Conservation (phyloP, 2,113 vertebrate genomes). For the Crotalus helleri region DNA sequence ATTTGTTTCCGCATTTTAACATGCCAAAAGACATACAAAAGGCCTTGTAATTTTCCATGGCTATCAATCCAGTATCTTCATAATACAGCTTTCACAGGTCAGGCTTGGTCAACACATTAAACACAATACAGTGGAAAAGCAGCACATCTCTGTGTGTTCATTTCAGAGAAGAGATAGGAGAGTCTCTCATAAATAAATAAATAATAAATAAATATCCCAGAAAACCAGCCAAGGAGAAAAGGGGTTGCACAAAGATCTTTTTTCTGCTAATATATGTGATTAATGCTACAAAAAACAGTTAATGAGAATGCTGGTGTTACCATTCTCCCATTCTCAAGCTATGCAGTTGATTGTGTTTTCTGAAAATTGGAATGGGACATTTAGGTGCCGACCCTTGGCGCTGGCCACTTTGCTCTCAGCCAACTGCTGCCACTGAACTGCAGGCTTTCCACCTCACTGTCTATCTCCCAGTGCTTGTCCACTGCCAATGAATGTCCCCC, state of each 20-base stretch:
- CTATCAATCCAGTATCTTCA: background rate
- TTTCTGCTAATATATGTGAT: background rate
- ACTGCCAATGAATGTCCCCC: background rate
- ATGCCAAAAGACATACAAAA: background rate
- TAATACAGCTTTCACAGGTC: background rate
- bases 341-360: background rate
- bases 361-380: background rate
- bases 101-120: background rate
- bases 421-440: background rate
- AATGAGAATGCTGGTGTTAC: background rate
- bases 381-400: background rate
- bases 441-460: too few relatives aligned
- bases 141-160: background rate
- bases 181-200: background rate
- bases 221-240: background rate
- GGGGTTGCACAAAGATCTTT: background rate
- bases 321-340: background rate
- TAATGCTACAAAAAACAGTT: background rate
- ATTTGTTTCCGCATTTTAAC: conserved; percentile 12
- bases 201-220: background rate
- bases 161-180: background rate
- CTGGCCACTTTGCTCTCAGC: background rate
- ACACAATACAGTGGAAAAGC: background rate
- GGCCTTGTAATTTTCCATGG: background rate
- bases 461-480: background rate